phyloP scores from a whole-genome alignment of 2,888 invertebrate genomes.

The Eilema depressum region DNA sequence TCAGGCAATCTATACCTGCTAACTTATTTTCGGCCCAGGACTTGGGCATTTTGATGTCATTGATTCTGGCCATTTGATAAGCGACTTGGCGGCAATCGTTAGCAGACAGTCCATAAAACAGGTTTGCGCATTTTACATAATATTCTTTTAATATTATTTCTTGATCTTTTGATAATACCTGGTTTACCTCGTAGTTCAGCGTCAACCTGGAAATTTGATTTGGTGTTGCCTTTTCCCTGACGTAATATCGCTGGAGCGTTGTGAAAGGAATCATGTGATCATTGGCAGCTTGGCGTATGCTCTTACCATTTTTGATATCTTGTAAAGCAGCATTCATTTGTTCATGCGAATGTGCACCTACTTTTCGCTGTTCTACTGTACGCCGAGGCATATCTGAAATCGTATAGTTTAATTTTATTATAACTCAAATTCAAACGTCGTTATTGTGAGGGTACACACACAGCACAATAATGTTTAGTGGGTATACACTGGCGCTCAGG shows the following conservation, averaged over 20 bases:
- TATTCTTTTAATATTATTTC: conserved; percentile 8
- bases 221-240: background rate
- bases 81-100: conserved; percentile 23
- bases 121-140: conserved; percentile 14
- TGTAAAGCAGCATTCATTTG: conserved; percentile 2
- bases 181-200: background rate
- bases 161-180: conserved; percentile 6
- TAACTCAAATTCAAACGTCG: too few species aligned
- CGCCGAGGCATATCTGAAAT: too few species aligned
- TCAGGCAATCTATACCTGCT: conserved; percentile 21
- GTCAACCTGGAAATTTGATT: conserved; percentile 10
- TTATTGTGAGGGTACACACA: too few species aligned
- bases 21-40: conserved; percentile 19
- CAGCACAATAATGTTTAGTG: too few species aligned
- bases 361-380: too few species aligned
- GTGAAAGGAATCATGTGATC: background rate
- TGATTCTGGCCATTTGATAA: conserved; percentile 23
- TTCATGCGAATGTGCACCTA: too few species aligned
- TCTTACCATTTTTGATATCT: conserved; percentile 1
- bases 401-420: too few species aligned
- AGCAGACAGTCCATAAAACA: conserved; percentile 20
- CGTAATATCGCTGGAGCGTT: background rate
- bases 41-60: conserved; percentile 21
- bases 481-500: too few species aligned
- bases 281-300: background rate